Evolutionary conservation across 2,888 invertebrate species (phyloP).

Genomic region (Caradrina kadenii): DNA sequence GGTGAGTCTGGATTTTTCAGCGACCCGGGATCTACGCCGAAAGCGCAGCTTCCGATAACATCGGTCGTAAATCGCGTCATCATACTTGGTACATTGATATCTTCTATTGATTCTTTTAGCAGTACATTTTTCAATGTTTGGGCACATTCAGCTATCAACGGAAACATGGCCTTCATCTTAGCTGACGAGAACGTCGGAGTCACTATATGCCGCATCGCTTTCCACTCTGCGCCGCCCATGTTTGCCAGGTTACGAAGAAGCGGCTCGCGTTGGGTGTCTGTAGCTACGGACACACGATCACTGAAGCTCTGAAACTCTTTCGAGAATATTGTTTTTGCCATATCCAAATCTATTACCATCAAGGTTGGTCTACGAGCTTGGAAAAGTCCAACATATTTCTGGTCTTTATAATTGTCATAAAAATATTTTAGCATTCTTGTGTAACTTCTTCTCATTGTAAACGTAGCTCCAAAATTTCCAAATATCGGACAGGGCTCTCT

Average conservation of each 20-base stretch:
- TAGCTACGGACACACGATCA: slow-evolving; percentile 83
- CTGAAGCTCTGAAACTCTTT: slow-evolving; percentile 82
- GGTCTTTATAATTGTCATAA: slow-evolving; percentile 78
- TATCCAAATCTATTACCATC: slow-evolving; percentile 82
- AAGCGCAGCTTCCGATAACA: slow-evolving; percentile 87
- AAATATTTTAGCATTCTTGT: slow-evolving; percentile 82
- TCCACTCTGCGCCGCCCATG: slow-evolving; percentile 88
- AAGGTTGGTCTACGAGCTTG: slow-evolving; percentile 86
- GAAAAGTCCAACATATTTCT: slow-evolving; percentile 85
- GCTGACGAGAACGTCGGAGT: slow-evolving; percentile 88
- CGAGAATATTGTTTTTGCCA: slow-evolving; percentile 81
- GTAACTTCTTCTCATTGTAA: slow-evolving; percentile 83
- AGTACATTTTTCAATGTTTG: slow-evolving; percentile 77
- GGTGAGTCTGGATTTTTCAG: slow-evolving; percentile 83
- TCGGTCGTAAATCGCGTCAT: slow-evolving; percentile 86
- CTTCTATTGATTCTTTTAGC: slow-evolving; percentile 70
- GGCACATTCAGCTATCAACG: slow-evolving; percentile 83
- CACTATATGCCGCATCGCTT: slow-evolving; percentile 85
- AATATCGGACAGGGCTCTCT: slow-evolving; percentile 87
- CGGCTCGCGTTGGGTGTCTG: slow-evolving; percentile 86
- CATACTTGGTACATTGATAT: slow-evolving; percentile 80
- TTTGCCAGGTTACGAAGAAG: slow-evolving; percentile 85
- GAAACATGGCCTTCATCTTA: slow-evolving; percentile 89
- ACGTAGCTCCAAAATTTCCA: slow-evolving; percentile 87
- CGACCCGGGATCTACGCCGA: slow-evolving; percentile 85